Conservation (phyloP, 2,888 invertebrate genomes). For the Chrysopilus asiliformis region DNA sequence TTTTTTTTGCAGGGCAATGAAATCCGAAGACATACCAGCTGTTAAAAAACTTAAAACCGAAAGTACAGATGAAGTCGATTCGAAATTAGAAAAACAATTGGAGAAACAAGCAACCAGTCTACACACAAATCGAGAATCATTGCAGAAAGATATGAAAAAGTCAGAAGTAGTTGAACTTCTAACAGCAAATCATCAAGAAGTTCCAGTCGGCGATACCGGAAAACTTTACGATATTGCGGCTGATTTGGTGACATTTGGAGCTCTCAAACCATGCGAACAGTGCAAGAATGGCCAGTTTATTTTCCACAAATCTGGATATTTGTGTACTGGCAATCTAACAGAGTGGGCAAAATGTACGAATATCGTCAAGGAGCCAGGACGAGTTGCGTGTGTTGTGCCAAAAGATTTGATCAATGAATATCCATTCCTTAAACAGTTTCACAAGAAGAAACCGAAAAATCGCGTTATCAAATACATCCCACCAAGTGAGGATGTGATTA, state of each 20-base stretch:
- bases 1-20: too few species aligned
- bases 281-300: conserved; percentile 63
- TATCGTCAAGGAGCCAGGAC: conserved; percentile 54
- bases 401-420: conserved; percentile 41
- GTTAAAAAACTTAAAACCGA: too few species aligned
- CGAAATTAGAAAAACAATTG: too few species aligned
- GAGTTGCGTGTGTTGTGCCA: conserved; percentile 58
- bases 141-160: conserved; percentile 22
- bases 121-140: too few species aligned
- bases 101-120: too few species aligned
- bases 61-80: too few species aligned
- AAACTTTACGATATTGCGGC: conserved; percentile 52
- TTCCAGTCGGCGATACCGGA: conserved; percentile 50
- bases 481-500: conserved; percentile 34
- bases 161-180: too few species aligned
- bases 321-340: conserved; percentile 55
- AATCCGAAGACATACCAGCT: too few species aligned
- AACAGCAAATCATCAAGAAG: too few species aligned
- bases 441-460: conserved; percentile 43
- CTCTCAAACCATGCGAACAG: conserved; percentile 58
- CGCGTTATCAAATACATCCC: conserved; percentile 44
- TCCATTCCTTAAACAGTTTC: conserved; percentile 42
- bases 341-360: conserved; percentile 85
- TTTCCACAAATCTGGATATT: conserved; percentile 62
- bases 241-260: conserved; percentile 84